A percentile compares a stretch with the other conserved stretches of the same genome.
phyloP scores from a whole-genome alignment of 2,888 invertebrate genomes.

The Bembecia ichneumoniformis region DNA sequence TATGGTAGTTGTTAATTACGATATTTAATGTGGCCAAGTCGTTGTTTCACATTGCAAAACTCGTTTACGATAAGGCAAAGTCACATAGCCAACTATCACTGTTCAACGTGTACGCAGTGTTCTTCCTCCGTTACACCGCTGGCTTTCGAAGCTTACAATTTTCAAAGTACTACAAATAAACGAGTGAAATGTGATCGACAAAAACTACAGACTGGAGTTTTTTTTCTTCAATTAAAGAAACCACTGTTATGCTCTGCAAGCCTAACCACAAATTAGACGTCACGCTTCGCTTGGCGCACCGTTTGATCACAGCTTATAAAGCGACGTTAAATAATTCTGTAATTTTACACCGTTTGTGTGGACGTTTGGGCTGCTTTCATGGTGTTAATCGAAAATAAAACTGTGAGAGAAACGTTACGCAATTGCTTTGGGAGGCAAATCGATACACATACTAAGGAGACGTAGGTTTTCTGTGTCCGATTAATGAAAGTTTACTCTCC shows the following conservation, averaged over 20 bases:
- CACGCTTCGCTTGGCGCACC: constrained; percentile 7
- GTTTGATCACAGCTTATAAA: constrained; percentile 1
- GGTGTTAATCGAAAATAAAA: not conserved
- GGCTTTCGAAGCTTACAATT: too few relatives aligned
- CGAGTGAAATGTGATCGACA: too few relatives aligned
- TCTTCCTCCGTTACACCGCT: too few relatives aligned
- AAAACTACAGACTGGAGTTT: too few relatives aligned
- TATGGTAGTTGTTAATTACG: constrained; percentile 20
- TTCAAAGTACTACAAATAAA: too few relatives aligned
- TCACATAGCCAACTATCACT: not conserved
- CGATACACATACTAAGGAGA: not conserved
- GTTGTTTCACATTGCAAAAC: not conserved
- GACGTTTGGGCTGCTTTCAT: not conserved
- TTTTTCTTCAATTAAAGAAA: not conserved
- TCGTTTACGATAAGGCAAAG: not conserved
- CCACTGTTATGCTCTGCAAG: constrained; percentile 1
- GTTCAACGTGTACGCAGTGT: not conserved
- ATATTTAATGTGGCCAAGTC: not conserved
- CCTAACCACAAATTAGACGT: constrained; percentile 14
- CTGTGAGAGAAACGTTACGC: not conserved
- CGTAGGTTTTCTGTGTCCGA: not conserved
- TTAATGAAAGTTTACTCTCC: not conserved
- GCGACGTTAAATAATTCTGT: not conserved
- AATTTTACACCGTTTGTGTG: not conserved
- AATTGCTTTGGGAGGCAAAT: not conserved